Conservation (phyloP, 2,888 invertebrate species). For the Pterostichus niger region DNA sequence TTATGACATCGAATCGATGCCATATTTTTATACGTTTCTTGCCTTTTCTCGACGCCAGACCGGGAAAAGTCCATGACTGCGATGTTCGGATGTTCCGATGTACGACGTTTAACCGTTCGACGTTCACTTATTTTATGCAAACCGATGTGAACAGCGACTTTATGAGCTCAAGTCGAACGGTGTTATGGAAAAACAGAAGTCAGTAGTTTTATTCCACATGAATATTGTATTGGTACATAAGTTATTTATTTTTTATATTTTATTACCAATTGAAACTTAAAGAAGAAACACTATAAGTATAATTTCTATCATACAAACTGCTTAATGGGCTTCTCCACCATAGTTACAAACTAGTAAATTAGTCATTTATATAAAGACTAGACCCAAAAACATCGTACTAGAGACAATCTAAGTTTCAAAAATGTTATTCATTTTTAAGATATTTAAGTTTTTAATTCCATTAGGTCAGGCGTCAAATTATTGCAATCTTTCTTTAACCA, state of each 20-base stretch:
- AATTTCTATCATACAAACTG: not conserved
- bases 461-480: no score
- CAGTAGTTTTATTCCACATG: constrained; percentile 12
- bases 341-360: no score
- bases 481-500: no score
- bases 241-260: not conserved
- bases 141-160: constrained; percentile 51
- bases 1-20: constrained; percentile 49
- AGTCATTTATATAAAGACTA: no score
- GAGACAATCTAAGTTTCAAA: no score
- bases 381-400: no score
- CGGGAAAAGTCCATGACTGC: constrained; percentile 1
- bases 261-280: not conserved
- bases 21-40: constrained; percentile 53
- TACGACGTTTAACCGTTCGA: constrained; percentile 9
- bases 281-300: not conserved
- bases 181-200: constrained; percentile 27
- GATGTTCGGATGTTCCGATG: constrained; percentile 14
- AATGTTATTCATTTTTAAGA: no score
- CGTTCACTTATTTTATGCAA: constrained; percentile 60
- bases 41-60: constrained; percentile 13
- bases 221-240: not conserved
- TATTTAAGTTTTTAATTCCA: no score
- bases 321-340: no score
- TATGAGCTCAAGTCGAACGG: constrained; percentile 29